Evolutionary conservation across 2,113 vertebrate species (phyloP), one percentile per base, ranked within the genome.

Genomic region (Corydoras sp.): DNA sequence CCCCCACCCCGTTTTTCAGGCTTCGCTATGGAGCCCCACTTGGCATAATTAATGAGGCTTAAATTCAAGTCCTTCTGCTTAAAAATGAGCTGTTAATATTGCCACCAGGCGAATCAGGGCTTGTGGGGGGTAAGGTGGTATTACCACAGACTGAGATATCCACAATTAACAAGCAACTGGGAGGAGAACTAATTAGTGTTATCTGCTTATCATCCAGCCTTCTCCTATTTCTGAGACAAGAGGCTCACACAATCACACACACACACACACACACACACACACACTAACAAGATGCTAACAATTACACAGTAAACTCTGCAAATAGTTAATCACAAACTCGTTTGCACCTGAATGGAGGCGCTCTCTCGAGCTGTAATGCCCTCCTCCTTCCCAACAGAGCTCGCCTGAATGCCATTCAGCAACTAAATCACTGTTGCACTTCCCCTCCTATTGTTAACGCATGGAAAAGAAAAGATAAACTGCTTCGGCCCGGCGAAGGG

Each of bases 101-200:
- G 79, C 76, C 77, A 85, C 69, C 77, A 82, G 78, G 79, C 85
- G 76, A 76, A 80, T 73, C 67, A 8, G 80, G 72, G 76, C 72
- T 81, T 24, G 74, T 35, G 59, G 66, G 59, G 10, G 68, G 53
- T 79, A 48, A 49, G 29, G 74, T 68, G 59, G 77, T 79, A 80
- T 86, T 86, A 84, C 78, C 84, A 72, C n/a, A 63, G 55, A 74
- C 78, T 80, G 80, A 82, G 83, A 89, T 89, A 89, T 84, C 84
- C 85, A 88, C 87, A 88, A 88, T 88, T 88, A 90, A 91, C 88
- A 88, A 89, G 86, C 85, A 86, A 85, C 68, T 83, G 88, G 88
- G 88, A 88, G 88, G 89, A 90, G 87, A 88, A 90, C 85, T 88
- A 89, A 88, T 91, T 90, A 89, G 87, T 87, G 81, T 91, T 89